These are phyloP conservation scores for Drosophila murphyi DNA, from an alignment of 1,140 invertebrate genomes.

Conservation along the genomic window DNA sequence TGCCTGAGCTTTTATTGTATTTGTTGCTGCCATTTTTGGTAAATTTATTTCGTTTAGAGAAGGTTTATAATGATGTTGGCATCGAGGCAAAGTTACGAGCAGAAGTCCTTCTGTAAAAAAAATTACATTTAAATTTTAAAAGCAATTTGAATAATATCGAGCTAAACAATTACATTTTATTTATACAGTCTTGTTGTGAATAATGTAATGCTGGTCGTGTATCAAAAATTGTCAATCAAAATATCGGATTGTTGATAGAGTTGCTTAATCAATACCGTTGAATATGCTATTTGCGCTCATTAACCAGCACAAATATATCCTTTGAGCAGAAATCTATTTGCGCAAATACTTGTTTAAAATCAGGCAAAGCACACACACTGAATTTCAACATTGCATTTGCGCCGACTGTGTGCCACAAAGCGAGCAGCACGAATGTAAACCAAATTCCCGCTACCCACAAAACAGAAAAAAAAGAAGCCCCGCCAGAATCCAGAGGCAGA, in stretches of 20 bases:
- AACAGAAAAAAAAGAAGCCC: not conserved
- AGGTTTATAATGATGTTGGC: conserved; percentile 42
- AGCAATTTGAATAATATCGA: not conserved
- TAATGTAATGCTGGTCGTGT: not conserved
- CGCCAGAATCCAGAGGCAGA: not conserved
- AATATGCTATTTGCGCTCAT: conserved; percentile 37
- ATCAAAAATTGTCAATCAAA: too few relatives aligned
- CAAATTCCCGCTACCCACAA: not conserved
- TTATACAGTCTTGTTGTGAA: not conserved
- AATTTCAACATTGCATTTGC: conserved; percentile 21
- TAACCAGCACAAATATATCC: conserved; percentile 40
- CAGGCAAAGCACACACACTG: conserved; percentile 11
- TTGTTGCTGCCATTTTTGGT: conserved; percentile 21
- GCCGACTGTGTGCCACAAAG: conserved; percentile 13
- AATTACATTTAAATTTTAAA: conserved; percentile 19
- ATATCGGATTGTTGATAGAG: conserved; percentile 17
- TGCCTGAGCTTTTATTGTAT: conserved; percentile 14
- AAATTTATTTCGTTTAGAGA: conserved; percentile 48
- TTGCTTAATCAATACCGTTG: conserved; percentile 22
- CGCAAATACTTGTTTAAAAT: conserved; percentile 36
- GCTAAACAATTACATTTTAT: not conserved
- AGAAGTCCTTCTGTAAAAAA: not conserved
- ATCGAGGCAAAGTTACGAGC: conserved; percentile 5
- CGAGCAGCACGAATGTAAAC: conserved; percentile 35
- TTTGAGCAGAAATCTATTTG: conserved; percentile 33